Evolutionary conservation across 2,113 vertebrate species (phyloP), one percentile per base, ranked within the genome.

Genomic region (Campylomormyrus tamandua): DNA sequence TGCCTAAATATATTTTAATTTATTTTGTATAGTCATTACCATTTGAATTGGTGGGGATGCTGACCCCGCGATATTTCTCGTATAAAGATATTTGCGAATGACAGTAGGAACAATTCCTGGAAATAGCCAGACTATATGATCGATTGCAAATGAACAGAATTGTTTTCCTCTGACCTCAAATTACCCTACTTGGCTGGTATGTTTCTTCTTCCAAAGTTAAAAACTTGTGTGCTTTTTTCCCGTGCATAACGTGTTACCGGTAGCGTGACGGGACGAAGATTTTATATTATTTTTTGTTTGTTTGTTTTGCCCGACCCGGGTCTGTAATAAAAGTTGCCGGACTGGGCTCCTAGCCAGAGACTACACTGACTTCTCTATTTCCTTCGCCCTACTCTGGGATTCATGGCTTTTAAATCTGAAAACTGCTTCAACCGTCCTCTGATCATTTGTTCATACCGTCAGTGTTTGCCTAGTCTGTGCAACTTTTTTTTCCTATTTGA

Each of bases 351-450:
- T 58, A 84, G 87, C 66, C 74, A 9, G n/a, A 83, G 45, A 17
- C 46, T 50, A 90, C 13, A 77, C 90, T 91, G 48, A 24, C 35
- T 45, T 89, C 83, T 90, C n/a, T 90, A 87, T 90, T 66, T 24
- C 87, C 62, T 90, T 53, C 27, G 1, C 39, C 62, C 45, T 24
- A 42, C 24, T 19, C 74, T 13, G 74, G 31, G 42, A 89, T 42
- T 53, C 88, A 45, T 27, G 17, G 1, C 8, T 15, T 7, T 35
- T 31, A 39, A 70, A 53, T 89, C 27, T 83, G 21, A 49, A 52
- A 66, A 45, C 9, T 83, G 35, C 3, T 89, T 39, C 35, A 66
- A 53, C 21, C 77, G n/a, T n/a, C 48, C 46, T 50, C 10, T 0
- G 83, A 48, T 84, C 5, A 84, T 45, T 84, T 84, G 45, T 48